Percentiles rank a stretch among this genome's conserved stretches.
phyloP scores from a whole-genome alignment of 2,888 invertebrate genomes.

The Taenaris catops region DNA sequence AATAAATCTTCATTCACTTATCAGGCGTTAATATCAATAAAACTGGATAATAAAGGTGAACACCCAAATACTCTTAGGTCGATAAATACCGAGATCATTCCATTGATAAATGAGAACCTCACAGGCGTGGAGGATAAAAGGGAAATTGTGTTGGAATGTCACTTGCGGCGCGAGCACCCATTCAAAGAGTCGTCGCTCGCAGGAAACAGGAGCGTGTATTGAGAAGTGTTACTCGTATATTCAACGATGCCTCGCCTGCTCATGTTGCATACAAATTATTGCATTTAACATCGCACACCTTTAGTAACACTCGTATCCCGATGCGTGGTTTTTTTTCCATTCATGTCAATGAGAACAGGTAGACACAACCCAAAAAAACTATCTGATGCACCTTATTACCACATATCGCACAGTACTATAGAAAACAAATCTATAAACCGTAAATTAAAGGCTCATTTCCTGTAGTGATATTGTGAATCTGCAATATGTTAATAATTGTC shows the following conservation, averaged over 20 bases:
- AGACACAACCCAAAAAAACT: neutral
- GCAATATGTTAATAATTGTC: too few species aligned
- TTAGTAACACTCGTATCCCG: constrained; percentile 7
- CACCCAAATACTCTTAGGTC: constrained; percentile 19
- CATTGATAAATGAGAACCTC: constrained; percentile 46
- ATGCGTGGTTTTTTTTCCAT: constrained; percentile 10
- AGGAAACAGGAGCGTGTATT: constrained; percentile 26
- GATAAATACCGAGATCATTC: constrained; percentile 49
- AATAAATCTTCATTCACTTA: constrained; percentile 9
- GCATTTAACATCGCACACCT: constrained; percentile 11
- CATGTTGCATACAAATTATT: constrained; percentile 19
- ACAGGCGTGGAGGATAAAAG: constrained; percentile 49
- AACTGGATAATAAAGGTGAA: constrained; percentile 12
- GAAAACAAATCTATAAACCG: too few species aligned
- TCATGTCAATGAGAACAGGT: constrained; percentile 8
- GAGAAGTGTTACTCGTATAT: constrained; percentile 17
- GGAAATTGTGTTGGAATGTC: constrained; percentile 67
- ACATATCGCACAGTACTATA: too few species aligned
- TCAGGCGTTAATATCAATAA: constrained; percentile 13
- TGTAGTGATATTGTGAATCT: too few species aligned
- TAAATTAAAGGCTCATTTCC: too few species aligned
- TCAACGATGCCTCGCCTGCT: constrained; percentile 16
- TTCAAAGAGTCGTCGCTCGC: constrained; percentile 24
- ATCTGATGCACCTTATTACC: too few species aligned
- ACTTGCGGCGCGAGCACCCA: constrained; percentile 28